Evolutionary conservation across 2,113 vertebrate genomes (phyloP).

Genomic region (Osmerus eperlanus): DNA sequence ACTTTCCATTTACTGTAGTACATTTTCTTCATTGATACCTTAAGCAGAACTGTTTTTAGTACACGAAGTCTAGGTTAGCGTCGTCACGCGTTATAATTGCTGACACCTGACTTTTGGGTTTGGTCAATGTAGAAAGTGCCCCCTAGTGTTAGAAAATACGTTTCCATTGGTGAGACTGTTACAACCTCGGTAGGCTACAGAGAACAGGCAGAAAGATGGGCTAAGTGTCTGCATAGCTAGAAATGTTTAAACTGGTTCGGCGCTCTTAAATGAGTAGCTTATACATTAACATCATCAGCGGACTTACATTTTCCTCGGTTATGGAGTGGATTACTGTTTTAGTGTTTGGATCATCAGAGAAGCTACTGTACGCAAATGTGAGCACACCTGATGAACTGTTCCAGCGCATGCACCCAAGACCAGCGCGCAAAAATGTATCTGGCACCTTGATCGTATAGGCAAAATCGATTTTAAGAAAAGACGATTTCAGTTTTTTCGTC

Average conservation of each 20-base stretch:
- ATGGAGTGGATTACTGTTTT: not conserved
- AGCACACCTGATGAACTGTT: conserved; percentile 22
- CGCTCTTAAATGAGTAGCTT: too few relatives aligned
- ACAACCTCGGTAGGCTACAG: too few relatives aligned
- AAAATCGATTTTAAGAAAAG: not conserved
- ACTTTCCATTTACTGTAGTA: too few relatives aligned
- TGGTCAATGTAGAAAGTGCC: conserved; percentile 3
- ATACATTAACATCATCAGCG: not conserved
- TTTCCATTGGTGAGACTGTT: not conserved
- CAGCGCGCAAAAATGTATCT: not conserved
- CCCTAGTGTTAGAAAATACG: conserved; percentile 19
- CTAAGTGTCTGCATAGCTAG: too few relatives aligned
- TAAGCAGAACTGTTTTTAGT: too few relatives aligned
- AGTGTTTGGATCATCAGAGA: not conserved
- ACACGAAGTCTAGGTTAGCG: too few relatives aligned
- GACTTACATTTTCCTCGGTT: not conserved
- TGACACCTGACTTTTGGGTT: too few relatives aligned
- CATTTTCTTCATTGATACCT: too few relatives aligned
- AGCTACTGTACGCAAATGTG: conserved; percentile 2
- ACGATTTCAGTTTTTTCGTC: not conserved
- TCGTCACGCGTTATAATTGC: too few relatives aligned
- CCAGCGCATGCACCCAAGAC: not conserved
- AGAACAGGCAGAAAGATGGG: too few relatives aligned
- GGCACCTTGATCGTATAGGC: too few relatives aligned
- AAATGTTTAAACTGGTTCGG: too few relatives aligned